phyloP scores from a whole-genome alignment of 1,140 invertebrate genomes.

The Leptinotarsa defecta region DNA sequence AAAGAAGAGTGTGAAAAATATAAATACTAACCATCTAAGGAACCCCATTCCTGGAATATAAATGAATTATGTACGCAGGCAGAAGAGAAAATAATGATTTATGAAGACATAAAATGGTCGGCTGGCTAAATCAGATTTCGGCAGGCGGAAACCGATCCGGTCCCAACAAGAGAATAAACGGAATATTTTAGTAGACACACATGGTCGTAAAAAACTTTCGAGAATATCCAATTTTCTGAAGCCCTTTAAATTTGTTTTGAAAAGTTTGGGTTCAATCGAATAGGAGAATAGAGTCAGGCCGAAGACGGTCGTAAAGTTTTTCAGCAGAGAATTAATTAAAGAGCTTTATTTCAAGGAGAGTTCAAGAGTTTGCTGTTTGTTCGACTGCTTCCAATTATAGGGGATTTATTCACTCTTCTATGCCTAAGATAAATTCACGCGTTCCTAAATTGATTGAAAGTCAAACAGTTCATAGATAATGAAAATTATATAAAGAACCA shows the following conservation, averaged over 20 bases:
- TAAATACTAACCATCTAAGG: background rate
- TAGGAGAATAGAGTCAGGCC: background rate
- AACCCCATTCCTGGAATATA: background rate
- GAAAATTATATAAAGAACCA: too few relatives aligned
- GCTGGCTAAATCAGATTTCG: background rate
- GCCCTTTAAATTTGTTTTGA: slow-evolving; percentile 1
- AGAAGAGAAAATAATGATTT: background rate
- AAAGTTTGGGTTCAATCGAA: background rate
- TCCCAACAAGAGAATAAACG: slow-evolving; percentile 6
- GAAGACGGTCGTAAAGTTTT: slow-evolving; percentile 5
- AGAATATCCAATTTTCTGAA: slow-evolving; percentile 10
- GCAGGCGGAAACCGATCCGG: slow-evolving; percentile 1
- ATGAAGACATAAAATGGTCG: slow-evolving; percentile 6
- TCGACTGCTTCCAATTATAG: background rate
- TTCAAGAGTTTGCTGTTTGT: background rate
- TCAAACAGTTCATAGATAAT: too few relatives aligned
- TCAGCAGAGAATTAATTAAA: slow-evolving; percentile 7
- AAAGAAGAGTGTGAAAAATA: too few relatives aligned
- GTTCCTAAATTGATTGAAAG: too few relatives aligned
- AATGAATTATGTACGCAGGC: background rate
- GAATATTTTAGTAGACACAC: slow-evolving; percentile 1
- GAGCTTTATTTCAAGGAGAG: background rate
- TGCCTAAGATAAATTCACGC: too few relatives aligned
- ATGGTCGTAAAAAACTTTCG: slow-evolving; percentile 16
- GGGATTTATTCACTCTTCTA: too few relatives aligned